A percentile compares a stretch with the other conserved stretches of the same genome.
phyloP scores from a whole-genome alignment of 2,113 vertebrate species.

The Arenaria interpres region DNA sequence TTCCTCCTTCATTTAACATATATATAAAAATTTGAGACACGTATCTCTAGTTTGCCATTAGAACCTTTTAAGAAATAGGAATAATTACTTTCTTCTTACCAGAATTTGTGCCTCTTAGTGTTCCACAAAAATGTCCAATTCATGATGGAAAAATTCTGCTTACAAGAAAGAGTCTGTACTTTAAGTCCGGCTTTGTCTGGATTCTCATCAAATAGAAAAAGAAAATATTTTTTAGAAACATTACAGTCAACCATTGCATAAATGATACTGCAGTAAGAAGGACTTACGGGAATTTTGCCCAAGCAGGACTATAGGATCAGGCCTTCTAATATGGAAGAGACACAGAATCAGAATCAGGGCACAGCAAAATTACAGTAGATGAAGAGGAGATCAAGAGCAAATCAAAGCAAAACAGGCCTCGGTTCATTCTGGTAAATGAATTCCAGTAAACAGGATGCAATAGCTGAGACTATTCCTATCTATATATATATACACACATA shows the following conservation, averaged over 20 bases:
- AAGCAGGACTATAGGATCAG: not conserved
- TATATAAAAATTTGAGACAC: not conserved
- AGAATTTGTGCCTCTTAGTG: not conserved
- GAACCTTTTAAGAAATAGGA: not conserved
- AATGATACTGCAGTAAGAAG: not conserved
- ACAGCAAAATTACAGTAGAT: not conserved
- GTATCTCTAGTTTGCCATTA: not conserved
- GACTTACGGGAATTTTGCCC: not conserved
- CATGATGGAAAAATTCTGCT: not conserved
- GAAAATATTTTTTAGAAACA: not conserved
- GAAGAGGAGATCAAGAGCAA: not conserved
- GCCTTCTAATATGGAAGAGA: not conserved
- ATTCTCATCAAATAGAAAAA: not conserved
- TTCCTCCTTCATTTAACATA: not conserved
- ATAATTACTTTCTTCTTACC: not conserved
- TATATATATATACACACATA: slow-evolving; percentile 31
- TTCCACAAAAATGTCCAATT: not conserved
- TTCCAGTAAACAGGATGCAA: slow-evolving; percentile 9
- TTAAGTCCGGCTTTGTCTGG: not conserved
- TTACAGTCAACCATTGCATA: not conserved
- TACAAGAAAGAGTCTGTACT: not conserved
- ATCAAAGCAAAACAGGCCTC: not conserved
- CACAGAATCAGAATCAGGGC: not conserved
- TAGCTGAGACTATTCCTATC: slow-evolving; percentile 11
- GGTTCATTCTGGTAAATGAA: not conserved